Base-by-base conservation (phyloP, 2,797 vertebrate genomes). In the Enteromius afrohamiltoni region DNA sequence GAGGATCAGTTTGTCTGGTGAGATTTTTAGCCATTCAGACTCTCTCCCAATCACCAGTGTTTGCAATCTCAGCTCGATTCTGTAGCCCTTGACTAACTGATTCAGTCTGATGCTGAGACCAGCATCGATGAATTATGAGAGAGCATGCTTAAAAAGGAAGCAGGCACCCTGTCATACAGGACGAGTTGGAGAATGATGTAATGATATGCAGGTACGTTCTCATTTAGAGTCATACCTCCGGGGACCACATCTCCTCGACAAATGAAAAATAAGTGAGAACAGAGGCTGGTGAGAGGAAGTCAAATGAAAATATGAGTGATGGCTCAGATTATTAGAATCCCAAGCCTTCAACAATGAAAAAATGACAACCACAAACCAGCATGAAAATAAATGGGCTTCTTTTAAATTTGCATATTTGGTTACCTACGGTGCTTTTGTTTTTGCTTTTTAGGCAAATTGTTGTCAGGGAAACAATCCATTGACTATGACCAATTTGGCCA, bases 131-230 rank as follows among this genome's bases (percentile, higher is more conserved):
- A 87, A 92, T 87, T 89, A 91, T 86, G 58, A 6, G 0, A 85
- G 0, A 74, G 42, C 29, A 62, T 58, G 77, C 85, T 89, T 60
- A 88, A 89, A 91, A 55, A 9, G 78, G 16, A 80, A 77, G 86
- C 85, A 77, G 85, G 82, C 82, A 75, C 83, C 40, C 37, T 87
- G 88, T 91, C 90, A 90, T 91, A 91, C 91, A 92, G 91, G 91
- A 91, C 82, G 71, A 89, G 21, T 77, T 89, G 83, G 86, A 85
- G 77, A 62, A 74, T 85, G 84, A 69, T 75, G 83, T 90, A 92
- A 92, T 93, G 85, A 88, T 79, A 90, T 88, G 87, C 88, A 90
- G 90, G 91, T 87, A 84, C 90, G 88, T 89, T 90, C 85, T 83
- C 89, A 89, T 51, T 90, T 62, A 84, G 79, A 80, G 89, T 87